Evolutionary conservation across 2,113 vertebrate genomes (phyloP).

Genomic region (Petromus typicus): DNA sequence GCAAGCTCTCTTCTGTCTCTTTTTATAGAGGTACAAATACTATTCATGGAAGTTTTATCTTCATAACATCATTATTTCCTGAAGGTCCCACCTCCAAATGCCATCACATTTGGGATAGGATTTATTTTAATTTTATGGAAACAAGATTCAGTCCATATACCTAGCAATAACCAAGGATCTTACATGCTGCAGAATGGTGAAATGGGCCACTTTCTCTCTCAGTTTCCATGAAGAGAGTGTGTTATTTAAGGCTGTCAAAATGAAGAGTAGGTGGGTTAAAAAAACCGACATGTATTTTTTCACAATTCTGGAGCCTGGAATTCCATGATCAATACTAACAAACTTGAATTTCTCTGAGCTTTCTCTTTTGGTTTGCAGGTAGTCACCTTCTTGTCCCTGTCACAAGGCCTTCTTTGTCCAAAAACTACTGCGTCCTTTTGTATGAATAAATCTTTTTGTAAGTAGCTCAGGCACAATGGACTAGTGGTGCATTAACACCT

Average conservation of each 20-base stretch:
- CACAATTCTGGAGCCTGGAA: neutral
- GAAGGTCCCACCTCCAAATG: no score
- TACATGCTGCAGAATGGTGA: rapidly evolving
- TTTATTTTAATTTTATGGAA: rapidly evolving
- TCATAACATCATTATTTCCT: neutral
- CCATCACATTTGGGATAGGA: no score
- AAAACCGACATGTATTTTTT: neutral
- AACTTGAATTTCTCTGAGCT: neutral
- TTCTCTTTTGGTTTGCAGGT: neutral
- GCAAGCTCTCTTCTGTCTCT: neutral
- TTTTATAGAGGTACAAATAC: neutral
- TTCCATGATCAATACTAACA: neutral
- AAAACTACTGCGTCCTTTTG: rapidly evolving
- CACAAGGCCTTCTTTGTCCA: neutral
- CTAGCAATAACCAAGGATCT: neutral
- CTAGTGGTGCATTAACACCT: rapidly evolving
- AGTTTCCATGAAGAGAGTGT: neutral
- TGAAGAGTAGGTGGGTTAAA: neutral
- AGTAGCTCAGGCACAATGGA: neutral
- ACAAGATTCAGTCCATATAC: neutral
- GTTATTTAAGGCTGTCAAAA: neutral
- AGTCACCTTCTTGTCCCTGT: rapidly evolving
- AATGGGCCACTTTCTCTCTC: neutral
- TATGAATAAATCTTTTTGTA: neutral
- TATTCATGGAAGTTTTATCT: neutral